A percentile compares a stretch with the other conserved stretches of the same genome.
Conservation (phyloP, 2,888 invertebrate genomes). For the Torymus texanus region DNA sequence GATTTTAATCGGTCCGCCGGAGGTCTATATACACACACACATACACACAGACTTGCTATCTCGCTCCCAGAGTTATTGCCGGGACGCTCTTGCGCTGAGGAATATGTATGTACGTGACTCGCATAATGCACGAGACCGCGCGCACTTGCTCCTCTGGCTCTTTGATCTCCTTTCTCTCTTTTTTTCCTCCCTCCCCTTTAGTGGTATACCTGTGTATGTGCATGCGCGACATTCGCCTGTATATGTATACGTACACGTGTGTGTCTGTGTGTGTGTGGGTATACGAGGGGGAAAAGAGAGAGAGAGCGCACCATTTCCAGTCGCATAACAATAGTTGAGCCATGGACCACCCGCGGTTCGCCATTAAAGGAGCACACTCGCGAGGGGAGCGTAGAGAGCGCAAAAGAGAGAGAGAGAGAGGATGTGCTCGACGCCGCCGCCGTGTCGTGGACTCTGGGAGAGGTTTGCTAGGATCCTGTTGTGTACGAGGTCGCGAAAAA, state of each 20-base stretch:
- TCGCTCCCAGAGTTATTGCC: constrained; percentile 57
- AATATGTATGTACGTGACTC: constrained; percentile 62
- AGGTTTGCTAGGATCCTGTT: too few species aligned
- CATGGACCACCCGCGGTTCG: constrained; percentile 69
- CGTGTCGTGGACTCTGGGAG: too few species aligned
- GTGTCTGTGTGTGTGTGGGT: neutral
- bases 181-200: neutral
- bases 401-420: too few species aligned
- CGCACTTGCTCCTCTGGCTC: constrained; percentile 60
- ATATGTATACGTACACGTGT: too few species aligned
- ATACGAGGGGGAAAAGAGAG: constrained; percentile 4
- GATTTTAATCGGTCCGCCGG: constrained; percentile 43
- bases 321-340: constrained; percentile 69
- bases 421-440: too few species aligned
- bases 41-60: neutral
- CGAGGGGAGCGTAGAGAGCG: neutral
- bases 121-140: constrained; percentile 63
- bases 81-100: constrained; percentile 52
- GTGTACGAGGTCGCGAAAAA: too few species aligned
- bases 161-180: neutral
- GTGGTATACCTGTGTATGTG: too few species aligned
- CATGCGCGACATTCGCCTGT: constrained; percentile 23
- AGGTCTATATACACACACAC: neutral
- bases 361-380: constrained; percentile 63
- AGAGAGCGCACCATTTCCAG: constrained; percentile 58